phyloP scores from a whole-genome alignment of 1,140 invertebrate genomes.

The Pogonognathellus flavescens region DNA sequence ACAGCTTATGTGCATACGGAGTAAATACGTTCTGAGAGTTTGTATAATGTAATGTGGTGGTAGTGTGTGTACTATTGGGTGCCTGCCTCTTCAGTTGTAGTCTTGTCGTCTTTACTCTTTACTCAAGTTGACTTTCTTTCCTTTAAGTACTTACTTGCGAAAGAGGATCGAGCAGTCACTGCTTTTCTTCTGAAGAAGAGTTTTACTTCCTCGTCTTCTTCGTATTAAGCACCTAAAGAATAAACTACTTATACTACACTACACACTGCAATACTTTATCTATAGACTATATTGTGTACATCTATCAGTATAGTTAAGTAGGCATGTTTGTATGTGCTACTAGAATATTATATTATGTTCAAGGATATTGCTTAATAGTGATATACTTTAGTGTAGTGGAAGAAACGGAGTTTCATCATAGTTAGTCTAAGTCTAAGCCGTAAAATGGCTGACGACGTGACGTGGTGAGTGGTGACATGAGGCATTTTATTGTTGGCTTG shows the following conservation, averaged over 20 bases:
- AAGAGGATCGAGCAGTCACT: constrained; percentile 1
- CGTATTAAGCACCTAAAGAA: not conserved
- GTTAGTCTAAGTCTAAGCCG: constrained; percentile 28
- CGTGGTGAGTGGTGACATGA: constrained; percentile 49
- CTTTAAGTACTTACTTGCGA: constrained; percentile 24
- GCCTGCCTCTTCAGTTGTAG: not conserved
- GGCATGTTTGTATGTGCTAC: not conserved
- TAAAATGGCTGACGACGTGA: constrained; percentile 47
- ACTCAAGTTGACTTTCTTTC: constrained; percentile 29
- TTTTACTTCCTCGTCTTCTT: constrained; percentile 17
- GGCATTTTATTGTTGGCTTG: constrained; percentile 49
- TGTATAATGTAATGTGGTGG: too few relatives aligned
- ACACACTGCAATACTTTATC: too few relatives aligned
- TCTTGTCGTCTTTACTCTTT: not conserved
- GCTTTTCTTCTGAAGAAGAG: not conserved
- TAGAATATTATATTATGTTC: not conserved
- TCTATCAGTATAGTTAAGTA: not conserved
- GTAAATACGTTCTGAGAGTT: too few relatives aligned
- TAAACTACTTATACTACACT: too few relatives aligned
- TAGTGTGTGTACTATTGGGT: too few relatives aligned
- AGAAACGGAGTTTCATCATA: constrained; percentile 2
- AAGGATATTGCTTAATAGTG: not conserved
- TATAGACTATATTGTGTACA: not conserved
- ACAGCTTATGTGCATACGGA: constrained; percentile 14
- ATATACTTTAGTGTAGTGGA: not conserved